These are phyloP conservation scores for Vulpes lagopus DNA, from an alignment of 2,113 vertebrate genomes.

Conservation along the genomic window DNA sequence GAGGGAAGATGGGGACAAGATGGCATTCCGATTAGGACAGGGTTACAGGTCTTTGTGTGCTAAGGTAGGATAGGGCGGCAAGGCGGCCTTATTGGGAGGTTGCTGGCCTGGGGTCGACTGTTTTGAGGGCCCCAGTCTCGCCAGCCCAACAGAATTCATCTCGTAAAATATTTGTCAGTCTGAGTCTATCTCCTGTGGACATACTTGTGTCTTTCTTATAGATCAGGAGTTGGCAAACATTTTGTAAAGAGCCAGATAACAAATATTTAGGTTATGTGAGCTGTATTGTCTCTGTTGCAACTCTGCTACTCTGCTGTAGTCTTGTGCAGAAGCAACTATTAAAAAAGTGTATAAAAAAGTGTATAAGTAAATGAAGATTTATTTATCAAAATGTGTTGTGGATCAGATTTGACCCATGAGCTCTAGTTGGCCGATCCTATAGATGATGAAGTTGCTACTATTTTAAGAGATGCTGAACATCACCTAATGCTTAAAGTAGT, in stretches of 20 bases:
- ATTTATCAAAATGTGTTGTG: neutral
- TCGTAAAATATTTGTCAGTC: neutral
- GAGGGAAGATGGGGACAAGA: no score
- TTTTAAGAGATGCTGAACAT: neutral
- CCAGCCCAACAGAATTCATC: neutral
- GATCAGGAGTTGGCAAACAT: neutral
- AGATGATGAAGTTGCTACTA: neutral
- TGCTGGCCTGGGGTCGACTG: no score
- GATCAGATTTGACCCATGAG: neutral
- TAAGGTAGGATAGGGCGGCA: no score
- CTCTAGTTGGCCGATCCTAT: rapidly evolving
- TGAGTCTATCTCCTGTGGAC: neutral
- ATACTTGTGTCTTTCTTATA: neutral
- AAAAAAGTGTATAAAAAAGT: neutral
- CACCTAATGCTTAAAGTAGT: neutral
- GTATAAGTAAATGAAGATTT: neutral
- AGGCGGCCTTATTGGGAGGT: no score
- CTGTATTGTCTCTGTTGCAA: neutral
- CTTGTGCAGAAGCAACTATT: neutral
- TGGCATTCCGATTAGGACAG: no score
- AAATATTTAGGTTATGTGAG: neutral
- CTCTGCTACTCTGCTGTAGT: neutral
- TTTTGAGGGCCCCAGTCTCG: no score
- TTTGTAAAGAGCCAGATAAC: neutral
- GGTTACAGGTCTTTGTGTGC: no score